Evolutionary conservation across 2,797 vertebrate genomes (phyloP), one percentile per base, ranked within the genome.

Genomic region (Myotis pilosus): DNA sequence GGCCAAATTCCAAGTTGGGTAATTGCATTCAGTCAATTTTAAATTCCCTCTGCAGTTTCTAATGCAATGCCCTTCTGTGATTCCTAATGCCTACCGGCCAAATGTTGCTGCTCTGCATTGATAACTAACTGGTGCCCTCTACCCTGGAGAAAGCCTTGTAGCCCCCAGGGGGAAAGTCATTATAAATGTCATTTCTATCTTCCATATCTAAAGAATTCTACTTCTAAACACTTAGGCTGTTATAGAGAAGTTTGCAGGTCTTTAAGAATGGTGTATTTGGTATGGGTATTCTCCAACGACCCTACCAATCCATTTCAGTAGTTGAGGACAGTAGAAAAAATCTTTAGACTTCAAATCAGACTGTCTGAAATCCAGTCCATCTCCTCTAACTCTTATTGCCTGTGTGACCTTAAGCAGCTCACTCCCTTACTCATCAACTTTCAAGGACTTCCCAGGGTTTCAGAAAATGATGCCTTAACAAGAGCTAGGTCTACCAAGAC

Each of bases 11-110:
- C 97, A 98, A 74, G 41, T 55, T 90, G 51, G 47, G 51, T 96
- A 94, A 96, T 97, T 97, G 84, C 74, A 91, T 95, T 89, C 38
- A 20, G 89, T 41, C 95, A 95, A 95, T 96, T 96, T 96, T 91
- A 96, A 96, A 97, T 96, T 96, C 83, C 91, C 86, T 96, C 3
- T 92, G 53, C 90, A 96, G 90, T 96, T 98, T 95, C 94, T 91
- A 97, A 94, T 89, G 92, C 81, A 96, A 96, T 92, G 80, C 86
- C 94, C 80, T 86, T 96, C 79, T 95, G 95, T 89, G 91, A 62
- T 95, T 93, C 88, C 92, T 83, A 89, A 41, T 75, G 95, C 90
- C 72, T 92, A 94, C 95, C 36, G 81, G 75, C 87, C 6, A 2
- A 41, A 64, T 33, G 85, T 57, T 80, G 79, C n/a, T 68, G 64